These are phyloP conservation scores for Nymphalis io DNA, from an alignment of 1,140 invertebrate species.

Conservation along the genomic window DNA sequence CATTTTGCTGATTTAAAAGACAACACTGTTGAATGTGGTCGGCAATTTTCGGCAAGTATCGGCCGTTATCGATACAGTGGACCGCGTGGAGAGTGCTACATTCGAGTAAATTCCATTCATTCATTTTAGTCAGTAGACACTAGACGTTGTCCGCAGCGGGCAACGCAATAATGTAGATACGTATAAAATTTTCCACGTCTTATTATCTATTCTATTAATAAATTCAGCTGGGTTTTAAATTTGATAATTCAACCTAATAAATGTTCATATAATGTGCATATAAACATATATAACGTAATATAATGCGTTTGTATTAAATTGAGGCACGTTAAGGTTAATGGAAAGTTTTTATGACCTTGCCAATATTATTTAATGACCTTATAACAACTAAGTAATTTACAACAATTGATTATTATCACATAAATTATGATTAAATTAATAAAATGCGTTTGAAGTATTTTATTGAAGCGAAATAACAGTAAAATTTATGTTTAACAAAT, in stretches of 20 bases:
- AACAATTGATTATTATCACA: background rate
- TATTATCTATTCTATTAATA: background rate
- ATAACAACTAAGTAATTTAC: background rate
- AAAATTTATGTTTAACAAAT: conserved; percentile 1
- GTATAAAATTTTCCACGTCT: conserved; percentile 6
- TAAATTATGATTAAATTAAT: background rate
- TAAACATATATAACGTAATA: background rate
- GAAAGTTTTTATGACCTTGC: conserved; percentile 8
- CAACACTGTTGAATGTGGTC: conserved; percentile 1
- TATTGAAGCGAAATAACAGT: background rate
- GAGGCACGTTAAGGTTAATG: background rate
- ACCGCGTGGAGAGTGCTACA: conserved; percentile 9
- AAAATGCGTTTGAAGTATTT: no score
- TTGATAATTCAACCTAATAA: background rate
- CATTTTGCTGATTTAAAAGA: conserved; percentile 2
- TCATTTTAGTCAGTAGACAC: background rate
- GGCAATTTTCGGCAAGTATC: conserved; percentile 15
- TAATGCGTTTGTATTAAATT: background rate
- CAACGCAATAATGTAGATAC: background rate
- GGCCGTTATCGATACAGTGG: conserved; percentile 12
- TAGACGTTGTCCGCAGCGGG: background rate
- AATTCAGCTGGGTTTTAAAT: background rate
- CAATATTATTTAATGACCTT: conserved; percentile 12
- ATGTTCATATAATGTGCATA: no score
- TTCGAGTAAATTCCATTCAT: conserved; percentile 28